These are phyloP conservation scores for Graptemys geographica DNA, from an alignment of 2,797 vertebrate species.

Conservation along the genomic window DNA sequence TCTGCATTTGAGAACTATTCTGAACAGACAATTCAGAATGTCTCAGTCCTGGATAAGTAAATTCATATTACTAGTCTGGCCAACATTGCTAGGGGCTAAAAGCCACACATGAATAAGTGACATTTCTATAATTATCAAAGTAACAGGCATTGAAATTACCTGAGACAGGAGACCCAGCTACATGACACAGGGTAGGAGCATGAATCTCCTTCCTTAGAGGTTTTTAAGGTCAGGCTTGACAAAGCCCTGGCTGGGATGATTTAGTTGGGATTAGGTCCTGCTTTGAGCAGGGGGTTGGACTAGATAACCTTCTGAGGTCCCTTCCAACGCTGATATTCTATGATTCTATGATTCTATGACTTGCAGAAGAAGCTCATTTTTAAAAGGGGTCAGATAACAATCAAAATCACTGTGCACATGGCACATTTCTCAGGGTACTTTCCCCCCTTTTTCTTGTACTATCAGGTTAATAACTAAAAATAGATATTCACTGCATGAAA, in stretches of 20 bases:
- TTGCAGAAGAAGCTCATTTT: not conserved
- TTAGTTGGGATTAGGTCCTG: too few species aligned
- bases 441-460: not conserved
- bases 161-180: not conserved
- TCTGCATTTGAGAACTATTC: not conserved
- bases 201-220: too few species aligned
- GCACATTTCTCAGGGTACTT: not conserved
- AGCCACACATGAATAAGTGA: not conserved
- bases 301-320: too few species aligned
- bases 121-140: not conserved
- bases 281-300: too few species aligned
- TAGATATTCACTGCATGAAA: not conserved
- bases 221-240: too few species aligned
- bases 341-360: not conserved
- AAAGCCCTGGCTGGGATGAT: too few species aligned
- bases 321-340: too few species aligned
- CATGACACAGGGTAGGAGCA: not conserved
- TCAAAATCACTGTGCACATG: not conserved
- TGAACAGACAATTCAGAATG: not conserved
- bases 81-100: not conserved
- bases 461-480: not conserved
- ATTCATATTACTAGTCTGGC: not conserved
- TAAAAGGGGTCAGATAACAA: not conserved
- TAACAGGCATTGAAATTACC: not conserved
- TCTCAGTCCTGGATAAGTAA: not conserved